A percentile compares a stretch with the other conserved stretches of the same genome.
These are phyloP conservation scores for Sebastes umbrosus DNA, from an alignment of 2,797 vertebrate genomes.

Conservation along the genomic window DNA sequence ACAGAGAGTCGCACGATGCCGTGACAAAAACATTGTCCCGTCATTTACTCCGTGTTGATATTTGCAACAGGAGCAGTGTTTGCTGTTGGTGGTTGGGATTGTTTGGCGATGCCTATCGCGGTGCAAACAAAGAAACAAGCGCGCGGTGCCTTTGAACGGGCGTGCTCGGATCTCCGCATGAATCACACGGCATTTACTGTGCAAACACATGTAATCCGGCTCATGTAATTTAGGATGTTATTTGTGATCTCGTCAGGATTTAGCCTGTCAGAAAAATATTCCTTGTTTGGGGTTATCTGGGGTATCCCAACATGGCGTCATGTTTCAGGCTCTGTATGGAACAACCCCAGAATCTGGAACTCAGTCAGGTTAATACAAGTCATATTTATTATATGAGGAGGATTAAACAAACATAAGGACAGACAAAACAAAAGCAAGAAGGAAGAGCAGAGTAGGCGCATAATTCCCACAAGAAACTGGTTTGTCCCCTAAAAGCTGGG, in stretches of 20 bases:
- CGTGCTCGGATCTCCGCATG: neutral
- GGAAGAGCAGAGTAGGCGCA: neutral
- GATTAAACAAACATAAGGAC: neutral
- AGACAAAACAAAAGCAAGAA: slow-evolving; percentile 27
- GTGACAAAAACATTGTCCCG: slow-evolving; percentile 4
- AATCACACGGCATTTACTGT: slow-evolving; percentile 23
- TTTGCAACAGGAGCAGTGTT: slow-evolving; percentile 24
- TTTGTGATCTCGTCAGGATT: slow-evolving; percentile 24
- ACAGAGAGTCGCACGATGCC: neutral
- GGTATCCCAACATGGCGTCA: neutral
- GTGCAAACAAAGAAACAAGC: slow-evolving; percentile 23
- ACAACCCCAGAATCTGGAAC: neutral
- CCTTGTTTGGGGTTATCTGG: slow-evolving; percentile 1
- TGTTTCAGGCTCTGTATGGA: neutral
- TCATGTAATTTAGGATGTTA: slow-evolving; percentile 18
- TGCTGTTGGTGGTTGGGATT: slow-evolving; percentile 10
- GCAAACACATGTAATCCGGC: slow-evolving; percentile 41
- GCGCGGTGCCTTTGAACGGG: neutral
- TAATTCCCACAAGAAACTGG: neutral
- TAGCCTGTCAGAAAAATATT: slow-evolving; percentile 4
- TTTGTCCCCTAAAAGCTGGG: neutral
- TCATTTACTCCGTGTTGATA: slow-evolving; percentile 34
- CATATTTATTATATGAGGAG: slow-evolving; percentile 6
- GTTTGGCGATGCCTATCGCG: neutral
- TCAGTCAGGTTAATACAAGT: slow-evolving; percentile 2